phyloP scores from a whole-genome alignment of 2,113 vertebrate species.

The Anolis carolinensis region DNA sequence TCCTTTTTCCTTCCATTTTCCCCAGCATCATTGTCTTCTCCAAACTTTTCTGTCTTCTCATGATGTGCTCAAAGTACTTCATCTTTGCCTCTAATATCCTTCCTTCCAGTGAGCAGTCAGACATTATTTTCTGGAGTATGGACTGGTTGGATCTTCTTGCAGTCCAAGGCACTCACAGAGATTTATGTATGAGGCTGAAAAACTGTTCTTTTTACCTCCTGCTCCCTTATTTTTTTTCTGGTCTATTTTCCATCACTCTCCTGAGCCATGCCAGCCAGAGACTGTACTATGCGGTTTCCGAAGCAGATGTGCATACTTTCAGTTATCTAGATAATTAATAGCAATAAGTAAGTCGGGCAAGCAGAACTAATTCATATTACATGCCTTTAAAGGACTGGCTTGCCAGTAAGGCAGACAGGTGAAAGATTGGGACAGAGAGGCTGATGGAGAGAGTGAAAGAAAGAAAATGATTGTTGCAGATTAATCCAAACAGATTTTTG shows the following conservation, averaged over 20 bases:
- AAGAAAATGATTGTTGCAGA: not conserved
- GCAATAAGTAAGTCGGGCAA: not conserved
- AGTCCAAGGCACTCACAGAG: too few species aligned
- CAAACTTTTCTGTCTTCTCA: too few species aligned
- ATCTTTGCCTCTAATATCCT: too few species aligned
- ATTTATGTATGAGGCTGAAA: not conserved
- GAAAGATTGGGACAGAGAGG: too few species aligned
- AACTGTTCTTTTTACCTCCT: not conserved
- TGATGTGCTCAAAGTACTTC: too few species aligned
- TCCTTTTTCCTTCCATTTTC: too few species aligned
- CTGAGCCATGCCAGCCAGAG: not conserved
- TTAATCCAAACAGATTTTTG: not conserved
- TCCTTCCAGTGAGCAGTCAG: too few species aligned
- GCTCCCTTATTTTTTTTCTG: not conserved
- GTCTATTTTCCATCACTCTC: not conserved
- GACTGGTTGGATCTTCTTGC: too few species aligned
- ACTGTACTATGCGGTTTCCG: not conserved
- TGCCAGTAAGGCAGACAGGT: too few species aligned
- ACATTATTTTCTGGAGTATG: too few species aligned
- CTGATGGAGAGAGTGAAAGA: too few species aligned
- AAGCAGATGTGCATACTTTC: not conserved
- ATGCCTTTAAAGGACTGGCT: not conserved
- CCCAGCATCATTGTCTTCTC: too few species aligned
- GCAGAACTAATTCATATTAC: constrained; percentile 3
- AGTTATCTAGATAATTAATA: constrained; percentile 4